Conservation (phyloP, 2,888 invertebrate genomes). For the Lycophotia porphyrea region DNA sequence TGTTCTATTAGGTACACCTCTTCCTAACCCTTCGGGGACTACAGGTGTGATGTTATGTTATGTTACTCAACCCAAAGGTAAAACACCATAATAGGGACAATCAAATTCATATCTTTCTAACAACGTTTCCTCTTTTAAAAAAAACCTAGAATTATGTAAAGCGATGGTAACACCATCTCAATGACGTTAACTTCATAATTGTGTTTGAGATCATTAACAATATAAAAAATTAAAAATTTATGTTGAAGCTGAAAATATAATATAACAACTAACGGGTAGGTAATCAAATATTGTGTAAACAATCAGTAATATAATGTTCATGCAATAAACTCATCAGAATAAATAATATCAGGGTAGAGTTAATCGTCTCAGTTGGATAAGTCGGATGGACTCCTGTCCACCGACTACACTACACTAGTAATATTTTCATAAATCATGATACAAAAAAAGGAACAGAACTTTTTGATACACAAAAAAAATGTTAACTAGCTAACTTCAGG, state of each 20-base stretch:
- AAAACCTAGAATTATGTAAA: background rate
- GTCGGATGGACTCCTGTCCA: no score
- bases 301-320: background rate
- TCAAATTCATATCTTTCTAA: background rate
- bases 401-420: no score
- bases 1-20: no score
- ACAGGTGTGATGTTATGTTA: no score
- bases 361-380: background rate
- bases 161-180: no score
- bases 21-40: no score
- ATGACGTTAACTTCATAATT: background rate
- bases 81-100: background rate
- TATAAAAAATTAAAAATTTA: background rate
- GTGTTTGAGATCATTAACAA: background rate
- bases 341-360: background rate
- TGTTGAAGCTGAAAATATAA: background rate
- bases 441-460: background rate
- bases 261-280: background rate
- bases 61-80: background rate
- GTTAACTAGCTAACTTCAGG: no score
- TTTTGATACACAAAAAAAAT: background rate
- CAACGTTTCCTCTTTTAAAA: background rate
- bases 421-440: background rate
- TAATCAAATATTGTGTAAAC: conserved; percentile 24
- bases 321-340: background rate